Evolutionary conservation across 1,140 invertebrate species (phyloP).

Genomic region (Lepidostoma basale): DNA sequence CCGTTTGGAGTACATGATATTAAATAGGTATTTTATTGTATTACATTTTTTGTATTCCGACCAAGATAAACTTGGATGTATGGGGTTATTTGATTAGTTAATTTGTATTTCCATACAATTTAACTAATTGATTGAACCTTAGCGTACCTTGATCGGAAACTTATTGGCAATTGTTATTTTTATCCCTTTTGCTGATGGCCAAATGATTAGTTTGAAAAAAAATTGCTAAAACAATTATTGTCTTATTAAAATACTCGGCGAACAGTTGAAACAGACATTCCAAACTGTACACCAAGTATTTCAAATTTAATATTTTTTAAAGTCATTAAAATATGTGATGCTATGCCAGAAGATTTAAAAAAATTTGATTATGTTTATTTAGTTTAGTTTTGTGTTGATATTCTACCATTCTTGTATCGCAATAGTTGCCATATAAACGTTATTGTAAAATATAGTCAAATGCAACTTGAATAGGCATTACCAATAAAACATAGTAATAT

Average conservation of each 20-base stretch:
- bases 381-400: too few species aligned
- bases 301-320: not conserved
- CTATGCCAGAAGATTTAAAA: too few species aligned
- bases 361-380: too few species aligned
- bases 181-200: not conserved
- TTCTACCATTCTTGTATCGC: too few species aligned
- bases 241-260: not conserved
- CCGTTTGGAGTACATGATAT: not conserved
- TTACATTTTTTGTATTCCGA: not conserved
- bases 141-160: not conserved
- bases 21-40: not conserved
- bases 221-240: not conserved
- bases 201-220: not conserved
- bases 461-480: too few species aligned
- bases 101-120: constrained; percentile 2
- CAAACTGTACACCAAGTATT: not conserved
- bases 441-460: too few species aligned
- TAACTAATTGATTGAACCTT: not conserved
- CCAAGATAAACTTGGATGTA: not conserved
- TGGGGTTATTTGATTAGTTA: not conserved
- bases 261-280: not conserved
- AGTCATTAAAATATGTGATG: not conserved
- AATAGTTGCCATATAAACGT: too few species aligned
- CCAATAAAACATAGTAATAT: too few species aligned
- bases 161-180: not conserved